phyloP scores from a whole-genome alignment of 2,888 invertebrate species.

The Scaptodrosophila latifasciaeformis region DNA sequence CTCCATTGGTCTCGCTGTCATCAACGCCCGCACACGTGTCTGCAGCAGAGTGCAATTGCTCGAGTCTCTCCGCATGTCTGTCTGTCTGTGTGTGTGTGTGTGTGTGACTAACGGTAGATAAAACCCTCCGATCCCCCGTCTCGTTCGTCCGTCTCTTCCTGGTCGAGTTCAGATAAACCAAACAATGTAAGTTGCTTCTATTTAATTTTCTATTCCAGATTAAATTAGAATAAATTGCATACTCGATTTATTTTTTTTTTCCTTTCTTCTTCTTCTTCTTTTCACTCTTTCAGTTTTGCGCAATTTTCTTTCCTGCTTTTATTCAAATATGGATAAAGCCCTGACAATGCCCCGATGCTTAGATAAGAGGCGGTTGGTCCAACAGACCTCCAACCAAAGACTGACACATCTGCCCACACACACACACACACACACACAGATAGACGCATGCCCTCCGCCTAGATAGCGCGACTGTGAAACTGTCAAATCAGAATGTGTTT shows the following conservation, averaged over 20 bases:
- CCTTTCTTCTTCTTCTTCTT: not conserved
- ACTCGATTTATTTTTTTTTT: constrained; percentile 31
- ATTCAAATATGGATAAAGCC: not conserved
- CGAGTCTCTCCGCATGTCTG: constrained; percentile 12
- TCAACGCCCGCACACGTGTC: constrained; percentile 40
- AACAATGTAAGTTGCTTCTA: constrained; percentile 52
- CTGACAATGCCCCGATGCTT: not conserved
- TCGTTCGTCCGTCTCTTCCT: too few species aligned
- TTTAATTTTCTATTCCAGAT: constrained; percentile 67
- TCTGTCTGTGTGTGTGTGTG: not conserved
- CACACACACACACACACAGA: too few species aligned
- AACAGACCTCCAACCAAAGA: too few species aligned
- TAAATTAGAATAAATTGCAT: constrained; percentile 68
- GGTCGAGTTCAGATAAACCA: constrained; percentile 39
- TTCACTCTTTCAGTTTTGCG: not conserved
- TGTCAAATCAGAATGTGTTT: too few species aligned
- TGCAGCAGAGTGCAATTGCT: constrained; percentile 7
- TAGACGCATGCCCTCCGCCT: too few species aligned
- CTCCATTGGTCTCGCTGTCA: constrained; percentile 49
- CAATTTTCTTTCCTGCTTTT: constrained; percentile 13
- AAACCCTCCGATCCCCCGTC: constrained; percentile 46
- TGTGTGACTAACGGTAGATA: constrained; percentile 60
- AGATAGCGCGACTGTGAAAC: too few species aligned
- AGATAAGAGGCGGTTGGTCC: not conserved
- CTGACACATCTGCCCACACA: too few species aligned